Conservation (phyloP, 2,113 vertebrate species). For the Labeo rohita region DNA sequence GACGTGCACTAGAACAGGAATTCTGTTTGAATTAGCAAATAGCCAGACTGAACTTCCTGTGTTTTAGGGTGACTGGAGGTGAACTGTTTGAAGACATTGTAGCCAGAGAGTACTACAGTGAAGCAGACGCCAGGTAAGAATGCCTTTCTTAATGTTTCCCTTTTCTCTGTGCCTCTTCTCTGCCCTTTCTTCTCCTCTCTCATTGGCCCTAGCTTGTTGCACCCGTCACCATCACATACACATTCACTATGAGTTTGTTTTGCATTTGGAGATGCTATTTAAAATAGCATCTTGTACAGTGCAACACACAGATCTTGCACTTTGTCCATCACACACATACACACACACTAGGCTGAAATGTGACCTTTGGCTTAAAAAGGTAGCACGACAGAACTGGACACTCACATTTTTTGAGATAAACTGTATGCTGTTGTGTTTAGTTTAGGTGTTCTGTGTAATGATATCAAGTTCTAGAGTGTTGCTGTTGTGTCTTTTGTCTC, state of each 20-base stretch:
- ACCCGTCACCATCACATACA: conserved; percentile 1
- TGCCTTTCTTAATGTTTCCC: neutral
- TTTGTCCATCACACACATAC: neutral
- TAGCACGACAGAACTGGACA: conserved; percentile 1
- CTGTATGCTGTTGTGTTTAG: neutral
- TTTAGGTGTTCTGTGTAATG: neutral
- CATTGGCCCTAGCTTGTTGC: conserved; percentile 39
- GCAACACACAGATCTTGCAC: neutral
- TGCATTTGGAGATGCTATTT: neutral
- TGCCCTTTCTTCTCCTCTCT: conserved; percentile 15
- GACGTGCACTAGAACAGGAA: neutral
- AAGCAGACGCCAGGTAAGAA: conserved; percentile 78
- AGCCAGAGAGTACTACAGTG: conserved; percentile 80
- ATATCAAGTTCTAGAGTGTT: neutral
- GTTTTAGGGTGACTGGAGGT: conserved; percentile 77
- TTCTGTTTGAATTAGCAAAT: conserved; percentile 27
- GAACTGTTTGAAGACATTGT: conserved; percentile 82
- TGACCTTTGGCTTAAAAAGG: neutral
- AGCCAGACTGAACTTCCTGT: conserved; percentile 34
- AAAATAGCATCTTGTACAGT: conserved; percentile 1
- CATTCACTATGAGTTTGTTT: conserved; percentile 7
- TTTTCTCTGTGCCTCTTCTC: neutral
- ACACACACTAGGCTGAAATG: conserved; percentile 10
- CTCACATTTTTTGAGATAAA: conserved; percentile 3
- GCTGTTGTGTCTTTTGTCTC: conserved; percentile 16